Conservation (phyloP, 1,140 invertebrate genomes). For the Neodiprion virginianus region DNA sequence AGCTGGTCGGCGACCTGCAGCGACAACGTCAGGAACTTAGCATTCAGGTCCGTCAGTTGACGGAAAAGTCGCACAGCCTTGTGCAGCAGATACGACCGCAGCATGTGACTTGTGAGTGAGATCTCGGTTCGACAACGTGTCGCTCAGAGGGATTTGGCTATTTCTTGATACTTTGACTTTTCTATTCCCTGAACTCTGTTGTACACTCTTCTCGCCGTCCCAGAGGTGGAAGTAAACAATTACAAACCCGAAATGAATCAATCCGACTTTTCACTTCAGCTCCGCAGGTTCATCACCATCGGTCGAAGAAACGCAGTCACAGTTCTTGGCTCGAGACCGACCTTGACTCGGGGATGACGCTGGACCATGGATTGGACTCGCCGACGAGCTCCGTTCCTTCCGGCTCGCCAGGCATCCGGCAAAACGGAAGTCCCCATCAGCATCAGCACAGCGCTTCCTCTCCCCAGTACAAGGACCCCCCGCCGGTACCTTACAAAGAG, state of each 20-base stretch:
- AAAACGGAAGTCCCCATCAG: slow-evolving; percentile 38
- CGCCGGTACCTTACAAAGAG: slow-evolving; percentile 25
- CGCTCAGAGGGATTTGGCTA: no score
- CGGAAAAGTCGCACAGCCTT: slow-evolving; percentile 73
- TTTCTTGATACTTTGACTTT: slow-evolving; percentile 13
- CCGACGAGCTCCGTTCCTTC: slow-evolving; percentile 44
- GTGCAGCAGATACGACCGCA: slow-evolving; percentile 62
- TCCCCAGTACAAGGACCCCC: slow-evolving; percentile 38
- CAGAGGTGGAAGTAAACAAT: background rate
- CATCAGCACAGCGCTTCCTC: slow-evolving; percentile 31
- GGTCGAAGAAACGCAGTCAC: slow-evolving; percentile 57
- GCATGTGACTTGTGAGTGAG: slow-evolving; percentile 42
- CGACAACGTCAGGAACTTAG: slow-evolving; percentile 83
- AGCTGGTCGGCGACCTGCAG: slow-evolving; percentile 83
- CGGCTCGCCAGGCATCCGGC: slow-evolving; percentile 38
- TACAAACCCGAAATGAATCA: background rate
- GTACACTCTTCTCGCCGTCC: background rate
- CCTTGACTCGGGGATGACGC: slow-evolving; percentile 77
- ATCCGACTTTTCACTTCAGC: slow-evolving; percentile 27
- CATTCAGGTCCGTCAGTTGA: slow-evolving; percentile 80
- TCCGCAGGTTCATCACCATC: slow-evolving; percentile 42
- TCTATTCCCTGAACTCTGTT: background rate
- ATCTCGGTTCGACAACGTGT: background rate
- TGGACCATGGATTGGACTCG: slow-evolving; percentile 65
- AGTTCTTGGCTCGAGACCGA: slow-evolving; percentile 89